phyloP scores from a whole-genome alignment of 2,888 invertebrate genomes.

The Caenorhabditis virilis region DNA sequence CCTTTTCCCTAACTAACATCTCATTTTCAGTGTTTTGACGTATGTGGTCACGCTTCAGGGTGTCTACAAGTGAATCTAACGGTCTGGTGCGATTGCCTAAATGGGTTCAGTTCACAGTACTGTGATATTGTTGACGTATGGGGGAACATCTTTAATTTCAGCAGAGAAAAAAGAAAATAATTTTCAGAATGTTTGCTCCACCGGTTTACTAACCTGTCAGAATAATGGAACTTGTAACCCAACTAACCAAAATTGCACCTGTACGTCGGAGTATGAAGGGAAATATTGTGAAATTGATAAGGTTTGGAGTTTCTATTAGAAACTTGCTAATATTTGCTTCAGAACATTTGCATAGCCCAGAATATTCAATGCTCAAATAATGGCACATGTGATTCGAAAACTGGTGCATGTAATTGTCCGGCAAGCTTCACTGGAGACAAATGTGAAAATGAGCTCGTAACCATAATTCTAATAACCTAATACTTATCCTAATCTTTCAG shows the following conservation, averaged over 20 bases:
- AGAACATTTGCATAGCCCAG: neutral
- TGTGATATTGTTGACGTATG: slow-evolving; percentile 24
- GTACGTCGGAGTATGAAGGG: slow-evolving; percentile 8
- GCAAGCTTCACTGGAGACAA: neutral
- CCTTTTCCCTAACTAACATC: no score
- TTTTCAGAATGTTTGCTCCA: slow-evolving; percentile 12
- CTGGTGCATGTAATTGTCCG: neutral
- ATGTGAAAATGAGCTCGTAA: slow-evolving; percentile 6
- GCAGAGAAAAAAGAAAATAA: neutral
- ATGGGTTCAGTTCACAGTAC: slow-evolving; percentile 9
- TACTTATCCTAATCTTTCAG: slow-evolving; percentile 8
- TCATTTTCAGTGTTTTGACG: slow-evolving; percentile 22
- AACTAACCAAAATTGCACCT: slow-evolving; percentile 7
- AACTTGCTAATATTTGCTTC: no score
- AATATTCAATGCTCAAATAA: neutral
- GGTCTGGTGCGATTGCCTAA: slow-evolving; percentile 9
- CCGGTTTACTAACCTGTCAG: slow-evolving; percentile 9
- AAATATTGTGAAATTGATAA: slow-evolving; percentile 9
- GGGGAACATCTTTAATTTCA: neutral
- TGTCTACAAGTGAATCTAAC: slow-evolving; percentile 6
- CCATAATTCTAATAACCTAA: neutral
- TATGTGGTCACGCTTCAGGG: slow-evolving; percentile 17
- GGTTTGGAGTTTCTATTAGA: no score
- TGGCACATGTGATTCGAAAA: neutral
- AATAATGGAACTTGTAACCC: slow-evolving; percentile 13